These are phyloP conservation scores for Abscondita cerata DNA, from an alignment of 2,888 invertebrate species.

Conservation along the genomic window DNA sequence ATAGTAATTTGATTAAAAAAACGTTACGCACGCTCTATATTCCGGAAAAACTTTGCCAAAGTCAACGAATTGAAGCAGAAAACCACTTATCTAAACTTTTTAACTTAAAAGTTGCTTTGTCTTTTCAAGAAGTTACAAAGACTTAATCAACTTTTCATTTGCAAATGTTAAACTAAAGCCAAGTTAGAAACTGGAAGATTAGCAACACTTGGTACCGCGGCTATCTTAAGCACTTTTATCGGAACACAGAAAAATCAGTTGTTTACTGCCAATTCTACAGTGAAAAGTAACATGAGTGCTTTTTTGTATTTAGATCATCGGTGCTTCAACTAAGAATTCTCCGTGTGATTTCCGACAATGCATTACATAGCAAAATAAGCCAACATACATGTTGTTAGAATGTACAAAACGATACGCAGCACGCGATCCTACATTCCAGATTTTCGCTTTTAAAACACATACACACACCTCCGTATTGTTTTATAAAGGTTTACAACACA, in stretches of 20 bases:
- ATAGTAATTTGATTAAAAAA: too few species aligned
- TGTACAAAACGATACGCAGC: slow-evolving; percentile 40
- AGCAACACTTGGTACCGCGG: slow-evolving; percentile 7
- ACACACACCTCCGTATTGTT: slow-evolving; percentile 25
- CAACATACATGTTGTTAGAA: slow-evolving; percentile 36
- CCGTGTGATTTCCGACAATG: slow-evolving; percentile 42
- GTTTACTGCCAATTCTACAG: neutral
- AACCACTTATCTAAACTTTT: slow-evolving; percentile 11
- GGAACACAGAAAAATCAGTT: neutral
- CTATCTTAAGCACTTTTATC: neutral
- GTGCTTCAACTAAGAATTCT: slow-evolving; percentile 23
- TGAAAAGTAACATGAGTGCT: neutral
- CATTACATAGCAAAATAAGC: slow-evolving; percentile 42
- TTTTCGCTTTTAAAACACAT: slow-evolving; percentile 25
- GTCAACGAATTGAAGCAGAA: slow-evolving; percentile 9
- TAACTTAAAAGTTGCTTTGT: slow-evolving; percentile 6
- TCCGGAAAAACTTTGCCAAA: slow-evolving; percentile 3
- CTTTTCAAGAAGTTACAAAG: slow-evolving; percentile 6
- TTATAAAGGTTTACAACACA: slow-evolving; percentile 13
- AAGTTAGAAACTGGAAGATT: slow-evolving; percentile 9
- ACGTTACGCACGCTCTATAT: neutral
- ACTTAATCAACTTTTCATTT: slow-evolving; percentile 13
- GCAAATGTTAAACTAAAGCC: slow-evolving; percentile 10
- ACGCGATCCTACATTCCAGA: slow-evolving; percentile 40
- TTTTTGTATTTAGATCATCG: slow-evolving; percentile 1